Percentiles rank a stretch among this genome's conserved stretches.
Conservation (phyloP, 2,113 vertebrate genomes). For the Puffinus mauretanicus region DNA sequence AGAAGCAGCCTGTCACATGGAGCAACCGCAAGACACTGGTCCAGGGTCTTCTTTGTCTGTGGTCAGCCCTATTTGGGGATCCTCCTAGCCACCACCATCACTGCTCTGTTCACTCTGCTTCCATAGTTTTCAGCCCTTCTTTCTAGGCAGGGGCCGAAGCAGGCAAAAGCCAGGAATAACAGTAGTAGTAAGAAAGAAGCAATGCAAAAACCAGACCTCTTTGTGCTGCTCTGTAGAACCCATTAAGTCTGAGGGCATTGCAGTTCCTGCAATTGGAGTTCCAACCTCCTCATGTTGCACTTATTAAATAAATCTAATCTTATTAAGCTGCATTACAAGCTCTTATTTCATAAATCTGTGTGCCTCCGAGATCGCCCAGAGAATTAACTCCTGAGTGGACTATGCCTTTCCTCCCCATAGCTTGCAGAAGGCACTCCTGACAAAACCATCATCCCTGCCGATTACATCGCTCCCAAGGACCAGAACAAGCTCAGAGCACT, state of each 20-base stretch:
- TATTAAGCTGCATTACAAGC: slow-evolving; percentile 49
- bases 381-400: slow-evolving; percentile 30
- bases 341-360: slow-evolving; percentile 30
- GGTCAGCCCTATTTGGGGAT: not conserved
- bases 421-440: not conserved
- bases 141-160: not conserved
- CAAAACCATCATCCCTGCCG: not conserved
- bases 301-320: slow-evolving; percentile 61
- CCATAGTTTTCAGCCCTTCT: not conserved
- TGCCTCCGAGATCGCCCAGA: not conserved
- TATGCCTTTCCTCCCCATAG: not conserved
- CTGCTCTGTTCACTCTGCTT: not conserved
- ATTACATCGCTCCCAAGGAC: rapidly evolving
- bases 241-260: not conserved
- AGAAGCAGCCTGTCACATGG: not conserved
- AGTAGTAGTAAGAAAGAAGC: not conserved
- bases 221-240: not conserved
- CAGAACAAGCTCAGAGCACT: rapidly evolving
- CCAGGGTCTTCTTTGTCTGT: not conserved
- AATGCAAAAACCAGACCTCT: not conserved
- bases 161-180: not conserved
- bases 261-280: not conserved
- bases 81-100: not conserved
- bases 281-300: not conserved
- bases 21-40: not conserved